These are phyloP conservation scores for Lacanobia wlatinum DNA, from an alignment of 2,888 invertebrate genomes.

Conservation along the genomic window DNA sequence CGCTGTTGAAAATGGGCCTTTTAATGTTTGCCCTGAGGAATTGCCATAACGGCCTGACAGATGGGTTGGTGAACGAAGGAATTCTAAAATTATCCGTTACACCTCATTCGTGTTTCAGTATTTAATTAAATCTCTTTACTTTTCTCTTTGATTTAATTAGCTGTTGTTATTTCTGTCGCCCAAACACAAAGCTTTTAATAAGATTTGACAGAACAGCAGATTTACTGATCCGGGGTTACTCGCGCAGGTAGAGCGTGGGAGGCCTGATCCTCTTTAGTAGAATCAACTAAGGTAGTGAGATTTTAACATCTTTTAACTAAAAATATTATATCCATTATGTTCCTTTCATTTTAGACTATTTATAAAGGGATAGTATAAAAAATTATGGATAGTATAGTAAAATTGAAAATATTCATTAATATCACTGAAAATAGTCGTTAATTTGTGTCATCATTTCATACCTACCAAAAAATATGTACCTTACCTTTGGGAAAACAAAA, in stretches of 20 bases:
- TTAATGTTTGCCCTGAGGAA: constrained; percentile 31
- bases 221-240: constrained; percentile 10
- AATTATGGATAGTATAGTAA: too few species aligned
- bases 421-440: too few species aligned
- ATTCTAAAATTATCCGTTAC: constrained; percentile 11
- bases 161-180: constrained; percentile 10
- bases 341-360: not conserved
- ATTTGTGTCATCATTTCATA: too few species aligned
- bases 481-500: too few species aligned
- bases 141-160: constrained; percentile 12
- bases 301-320: not conserved
- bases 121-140: constrained; percentile 3
- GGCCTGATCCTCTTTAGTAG: constrained; percentile 8
- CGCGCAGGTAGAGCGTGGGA: constrained; percentile 4
- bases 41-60: constrained; percentile 14
- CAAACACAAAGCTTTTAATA: constrained; percentile 7
- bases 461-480: too few species aligned
- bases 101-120: not conserved
- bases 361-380: not conserved
- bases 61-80: constrained; percentile 22
- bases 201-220: constrained; percentile 9
- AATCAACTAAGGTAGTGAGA: constrained; percentile 11
- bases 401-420: too few species aligned
- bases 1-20: constrained; percentile 31
- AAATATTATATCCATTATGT: not conserved